Conservation (phyloP, 2,888 invertebrate species). For the Acronicta alni region DNA sequence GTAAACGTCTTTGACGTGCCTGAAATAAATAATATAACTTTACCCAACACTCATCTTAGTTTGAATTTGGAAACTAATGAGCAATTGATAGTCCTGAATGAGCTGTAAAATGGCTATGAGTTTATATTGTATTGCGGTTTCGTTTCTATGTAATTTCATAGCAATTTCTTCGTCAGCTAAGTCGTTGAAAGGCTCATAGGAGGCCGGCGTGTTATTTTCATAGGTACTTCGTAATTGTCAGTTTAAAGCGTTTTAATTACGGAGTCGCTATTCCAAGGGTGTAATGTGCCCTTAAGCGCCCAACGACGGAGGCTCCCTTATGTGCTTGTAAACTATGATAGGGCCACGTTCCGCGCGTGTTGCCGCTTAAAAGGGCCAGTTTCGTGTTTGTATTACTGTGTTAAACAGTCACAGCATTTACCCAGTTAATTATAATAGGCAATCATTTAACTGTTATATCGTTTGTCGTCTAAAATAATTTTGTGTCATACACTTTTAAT, state of each 20-base stretch:
- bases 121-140: slow-evolving; percentile 27
- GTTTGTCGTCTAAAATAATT: slow-evolving; percentile 45
- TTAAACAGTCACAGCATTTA: slow-evolving; percentile 68
- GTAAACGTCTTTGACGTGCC: slow-evolving; percentile 27
- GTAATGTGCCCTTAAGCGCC: slow-evolving; percentile 82
- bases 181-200: slow-evolving; percentile 64
- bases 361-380: slow-evolving; percentile 68
- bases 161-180: slow-evolving; percentile 48
- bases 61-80: slow-evolving; percentile 38
- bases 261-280: slow-evolving; percentile 82
- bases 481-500: slow-evolving; percentile 33
- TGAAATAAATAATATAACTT: slow-evolving; percentile 37
- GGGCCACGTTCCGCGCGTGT: slow-evolving; percentile 67
- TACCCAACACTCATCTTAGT: slow-evolving; percentile 24
- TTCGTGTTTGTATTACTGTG: slow-evolving; percentile 71
- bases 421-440: slow-evolving; percentile 68
- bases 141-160: slow-evolving; percentile 48
- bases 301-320: slow-evolving; percentile 71
- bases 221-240: slow-evolving; percentile 79
- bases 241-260: slow-evolving; percentile 87
- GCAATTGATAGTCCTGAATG: slow-evolving; percentile 27
- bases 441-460: slow-evolving; percentile 51
- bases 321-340: slow-evolving; percentile 83
- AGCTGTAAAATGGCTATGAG: slow-evolving; percentile 11
- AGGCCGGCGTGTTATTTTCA: slow-evolving; percentile 66